These are phyloP conservation scores for Geococcyx californianus DNA, from an alignment of 2,113 vertebrate genomes.

Conservation along the genomic window DNA sequence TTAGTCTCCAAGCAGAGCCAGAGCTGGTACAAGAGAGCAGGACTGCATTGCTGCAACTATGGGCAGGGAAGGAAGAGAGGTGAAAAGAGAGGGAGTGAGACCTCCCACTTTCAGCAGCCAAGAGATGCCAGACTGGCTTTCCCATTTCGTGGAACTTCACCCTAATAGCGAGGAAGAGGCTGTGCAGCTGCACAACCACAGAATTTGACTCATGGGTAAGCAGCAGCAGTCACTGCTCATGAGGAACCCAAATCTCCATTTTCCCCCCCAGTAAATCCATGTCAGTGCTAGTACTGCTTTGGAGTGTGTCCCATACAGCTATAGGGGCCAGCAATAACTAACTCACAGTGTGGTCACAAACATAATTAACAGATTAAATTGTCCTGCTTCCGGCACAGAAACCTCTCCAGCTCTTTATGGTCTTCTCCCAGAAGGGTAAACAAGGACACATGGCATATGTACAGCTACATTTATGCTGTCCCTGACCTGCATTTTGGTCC, in stretches of 20 bases:
- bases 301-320: neutral
- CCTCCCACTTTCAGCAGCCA: neutral
- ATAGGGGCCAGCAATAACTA: neutral
- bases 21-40: neutral
- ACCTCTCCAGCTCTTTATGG: neutral
- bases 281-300: neutral
- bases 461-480: neutral
- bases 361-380: neutral
- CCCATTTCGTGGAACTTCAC: neutral
- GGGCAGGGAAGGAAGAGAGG: neutral
- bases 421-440: neutral
- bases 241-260: neutral
- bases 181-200: neutral
- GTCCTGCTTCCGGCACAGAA: neutral
- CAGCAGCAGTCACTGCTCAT: neutral
- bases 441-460: neutral
- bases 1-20: neutral
- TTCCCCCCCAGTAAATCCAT: neutral
- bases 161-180: neutral
- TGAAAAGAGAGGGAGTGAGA: accelerated
- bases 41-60: neutral
- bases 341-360: neutral
- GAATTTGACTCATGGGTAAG: neutral
- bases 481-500: neutral
- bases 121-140: neutral